A percentile compares a stretch with the other conserved stretches of the same genome.
phyloP scores from a whole-genome alignment of 2,888 invertebrate species.

The Sympetrum striolatum region DNA sequence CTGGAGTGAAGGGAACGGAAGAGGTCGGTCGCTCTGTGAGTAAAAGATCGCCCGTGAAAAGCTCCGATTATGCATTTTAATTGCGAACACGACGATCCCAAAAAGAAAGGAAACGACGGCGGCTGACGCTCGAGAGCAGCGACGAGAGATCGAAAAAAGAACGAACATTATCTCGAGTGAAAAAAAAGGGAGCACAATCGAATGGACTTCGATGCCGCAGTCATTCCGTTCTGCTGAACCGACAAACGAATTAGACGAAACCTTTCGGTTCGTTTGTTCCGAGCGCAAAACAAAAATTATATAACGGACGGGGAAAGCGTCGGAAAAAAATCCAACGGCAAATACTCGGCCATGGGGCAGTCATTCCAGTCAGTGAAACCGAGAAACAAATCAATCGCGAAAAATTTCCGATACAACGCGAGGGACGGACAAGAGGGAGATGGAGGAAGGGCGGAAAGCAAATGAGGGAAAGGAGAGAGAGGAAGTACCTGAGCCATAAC shows the following conservation, averaged over 20 bases:
- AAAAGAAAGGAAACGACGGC: not conserved
- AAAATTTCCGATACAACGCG: not conserved
- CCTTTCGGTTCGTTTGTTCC: not conserved
- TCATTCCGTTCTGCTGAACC: slow-evolving; percentile 42
- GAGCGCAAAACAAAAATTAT: not conserved
- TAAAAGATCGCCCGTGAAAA: not conserved
- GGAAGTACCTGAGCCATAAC: not conserved
- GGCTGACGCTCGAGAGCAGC: not conserved
- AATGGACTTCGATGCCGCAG: slow-evolving; percentile 23
- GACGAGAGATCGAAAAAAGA: not conserved
- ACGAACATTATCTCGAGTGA: not conserved
- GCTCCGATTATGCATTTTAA: not conserved
- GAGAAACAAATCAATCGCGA: slow-evolving; percentile 24
- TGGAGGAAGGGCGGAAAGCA: not conserved
- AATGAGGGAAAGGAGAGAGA: not conserved
- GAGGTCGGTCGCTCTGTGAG: not conserved
- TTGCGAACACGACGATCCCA: not conserved
- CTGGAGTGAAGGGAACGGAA: not conserved
- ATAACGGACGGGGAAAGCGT: not conserved
- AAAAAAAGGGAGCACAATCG: slow-evolving; percentile 4
- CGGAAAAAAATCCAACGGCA: slow-evolving; percentile 7
- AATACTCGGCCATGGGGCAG: slow-evolving; percentile 7
- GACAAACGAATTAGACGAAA: slow-evolving; percentile 40
- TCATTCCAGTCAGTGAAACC: not conserved
- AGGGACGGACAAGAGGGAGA: not conserved